Conservation (phyloP, 2,888 invertebrate species). For the Cordilura impudica region DNA sequence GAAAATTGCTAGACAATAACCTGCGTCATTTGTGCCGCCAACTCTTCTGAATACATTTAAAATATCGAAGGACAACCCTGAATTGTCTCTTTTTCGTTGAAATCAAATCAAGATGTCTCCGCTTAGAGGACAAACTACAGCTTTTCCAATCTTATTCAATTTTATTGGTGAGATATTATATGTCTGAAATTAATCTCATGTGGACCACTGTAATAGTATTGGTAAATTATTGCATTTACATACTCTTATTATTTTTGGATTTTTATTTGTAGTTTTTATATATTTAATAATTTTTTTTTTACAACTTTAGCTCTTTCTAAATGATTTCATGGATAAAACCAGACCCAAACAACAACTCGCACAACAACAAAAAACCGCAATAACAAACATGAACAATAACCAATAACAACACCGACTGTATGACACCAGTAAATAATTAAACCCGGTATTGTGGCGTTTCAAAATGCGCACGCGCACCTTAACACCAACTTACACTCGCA, state of each 20-base stretch:
- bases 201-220: background rate
- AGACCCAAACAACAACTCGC: constrained; percentile 8
- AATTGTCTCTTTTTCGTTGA: no score
- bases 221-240: constrained; percentile 21
- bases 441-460: constrained; percentile 52
- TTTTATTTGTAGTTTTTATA: background rate
- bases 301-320: constrained; percentile 42
- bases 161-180: no score
- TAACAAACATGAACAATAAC: constrained; percentile 11
- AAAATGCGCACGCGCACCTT: constrained; percentile 64
- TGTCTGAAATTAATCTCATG: no score
- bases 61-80: no score
- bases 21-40: no score
- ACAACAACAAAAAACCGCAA: constrained; percentile 28
- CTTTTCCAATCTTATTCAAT: no score
- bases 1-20: no score
- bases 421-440: constrained; percentile 45
- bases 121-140: no score
- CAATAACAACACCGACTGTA: constrained; percentile 42
- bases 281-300: constrained; percentile 1
- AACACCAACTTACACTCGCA: constrained; percentile 57
- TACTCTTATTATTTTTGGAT: background rate
- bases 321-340: constrained; percentile 35
- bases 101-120: no score
- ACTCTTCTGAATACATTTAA: no score